Base-by-base conservation (phyloP, 2,113 vertebrate genomes). In the Lasiurus cinereus region DNA sequence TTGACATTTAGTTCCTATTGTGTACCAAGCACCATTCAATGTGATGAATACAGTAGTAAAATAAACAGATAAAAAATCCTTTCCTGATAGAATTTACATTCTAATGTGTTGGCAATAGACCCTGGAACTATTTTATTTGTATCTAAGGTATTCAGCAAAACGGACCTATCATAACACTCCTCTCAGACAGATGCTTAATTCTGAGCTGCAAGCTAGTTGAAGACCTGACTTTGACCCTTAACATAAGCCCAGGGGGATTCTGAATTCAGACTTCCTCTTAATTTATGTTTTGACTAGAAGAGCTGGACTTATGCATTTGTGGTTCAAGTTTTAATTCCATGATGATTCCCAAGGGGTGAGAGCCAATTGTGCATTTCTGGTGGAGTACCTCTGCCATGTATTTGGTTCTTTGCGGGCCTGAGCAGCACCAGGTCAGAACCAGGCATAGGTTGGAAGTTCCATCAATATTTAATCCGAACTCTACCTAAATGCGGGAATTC, bases 241-340 rank as follows among this genome's bases (percentile, higher is more conserved):
- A 46, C 6, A 33, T 39, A 87, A 87, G 18, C 72, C 21, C 24
- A 14, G 50, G 4, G 56, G 54, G 18, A 39, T 79, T 91, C 64
- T 74, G 59, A 96, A 18, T 59, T 76, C 74, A 96, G 74, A 84
- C 14, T 67, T 86, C 24, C 67, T 56, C 48, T 83, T 79, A 91
- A 83, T 76, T 88, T 83, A 56, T 31, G 29, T 84, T 93, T 93
- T 93, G 52, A 79, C 24, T 73, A 72, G n/a, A 87, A 73, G 50
- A 83, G n/a, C 29, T 83, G 18, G 18, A 56, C 31, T 86, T 80
- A 74, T 19, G 59, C 39, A 69, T 76, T 76, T 76, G 27, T 84
- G 59, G 19, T 64, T 90, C 27, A 59, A 13, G 27, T 88, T 84
- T 74, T 89, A 12, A 70, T 73, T 84, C 76, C 48, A 43, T 13